Evolutionary conservation across 2,888 invertebrate genomes (phyloP).

Genomic region (Leptopilina myrica): DNA sequence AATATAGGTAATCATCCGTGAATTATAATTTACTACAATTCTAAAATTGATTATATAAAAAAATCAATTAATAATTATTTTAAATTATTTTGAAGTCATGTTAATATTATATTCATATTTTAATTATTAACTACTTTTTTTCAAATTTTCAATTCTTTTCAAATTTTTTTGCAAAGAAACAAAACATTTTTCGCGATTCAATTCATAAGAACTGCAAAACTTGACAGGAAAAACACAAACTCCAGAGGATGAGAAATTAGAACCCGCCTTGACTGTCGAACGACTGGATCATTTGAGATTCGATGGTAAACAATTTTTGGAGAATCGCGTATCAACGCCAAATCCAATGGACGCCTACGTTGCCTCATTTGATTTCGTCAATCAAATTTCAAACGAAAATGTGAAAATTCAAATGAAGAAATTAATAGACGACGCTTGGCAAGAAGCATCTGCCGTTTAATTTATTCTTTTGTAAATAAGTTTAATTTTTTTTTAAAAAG

Average conservation of each 20-base stretch:
- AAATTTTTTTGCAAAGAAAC: not conserved
- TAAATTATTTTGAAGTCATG: too few relatives aligned
- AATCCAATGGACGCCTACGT: slow-evolving; percentile 22
- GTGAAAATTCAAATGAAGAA: not conserved
- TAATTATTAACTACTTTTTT: too few relatives aligned
- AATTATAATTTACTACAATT: too few relatives aligned
- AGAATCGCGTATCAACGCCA: slow-evolving; percentile 10
- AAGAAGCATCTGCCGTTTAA: not conserved
- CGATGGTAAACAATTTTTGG: slow-evolving; percentile 21
- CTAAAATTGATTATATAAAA: too few relatives aligned
- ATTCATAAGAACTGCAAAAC: not conserved
- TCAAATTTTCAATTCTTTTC: too few relatives aligned
- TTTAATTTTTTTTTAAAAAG: not conserved
- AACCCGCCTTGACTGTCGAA: slow-evolving; percentile 13
- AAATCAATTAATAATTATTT: too few relatives aligned
- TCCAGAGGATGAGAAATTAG: slow-evolving; percentile 19
- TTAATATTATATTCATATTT: too few relatives aligned
- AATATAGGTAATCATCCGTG: slow-evolving; percentile 55
- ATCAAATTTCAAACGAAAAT: not conserved
- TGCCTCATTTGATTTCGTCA: not conserved
- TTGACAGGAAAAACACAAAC: slow-evolving; percentile 14
- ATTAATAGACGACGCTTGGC: slow-evolving; percentile 9
- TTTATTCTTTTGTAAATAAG: slow-evolving; percentile 2
- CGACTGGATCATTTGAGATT: slow-evolving; percentile 14
- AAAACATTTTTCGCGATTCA: too few relatives aligned